Conservation (phyloP, 2,113 vertebrate species). For the Fulica atra region DNA sequence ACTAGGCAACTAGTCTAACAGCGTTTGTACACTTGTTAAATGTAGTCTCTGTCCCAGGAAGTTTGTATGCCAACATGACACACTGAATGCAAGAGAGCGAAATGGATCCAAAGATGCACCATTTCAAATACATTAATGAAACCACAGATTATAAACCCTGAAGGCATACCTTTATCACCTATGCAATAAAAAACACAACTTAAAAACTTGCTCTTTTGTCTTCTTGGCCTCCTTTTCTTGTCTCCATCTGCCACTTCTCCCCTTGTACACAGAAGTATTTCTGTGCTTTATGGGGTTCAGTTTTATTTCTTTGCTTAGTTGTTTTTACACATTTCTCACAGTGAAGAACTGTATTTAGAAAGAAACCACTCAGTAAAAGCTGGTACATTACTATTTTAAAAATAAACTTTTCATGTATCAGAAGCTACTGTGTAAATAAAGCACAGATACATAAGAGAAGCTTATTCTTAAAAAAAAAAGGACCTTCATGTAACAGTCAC, state of each 20-base stretch:
- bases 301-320: conserved; percentile 1
- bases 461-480: not conserved
- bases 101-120: not conserved
- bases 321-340: not conserved
- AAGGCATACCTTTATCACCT: not conserved
- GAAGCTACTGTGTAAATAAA: not conserved
- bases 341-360: not conserved
- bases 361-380: not conserved
- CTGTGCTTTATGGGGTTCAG: not conserved
- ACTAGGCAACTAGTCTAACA: not conserved
- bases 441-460: not conserved
- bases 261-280: not conserved
- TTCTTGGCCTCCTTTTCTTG: not conserved
- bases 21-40: not conserved
- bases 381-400: not conserved
- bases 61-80: not conserved
- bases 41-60: not conserved
- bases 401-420: not conserved
- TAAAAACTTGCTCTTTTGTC: not conserved
- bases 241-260: not conserved
- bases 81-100: not conserved
- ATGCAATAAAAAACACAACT: not conserved
- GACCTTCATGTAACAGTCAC: not conserved
- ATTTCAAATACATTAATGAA: not conserved
- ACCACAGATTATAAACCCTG: not conserved